These are phyloP conservation scores for Amphiprion ocellaris DNA, from an alignment of 2,113 vertebrate genomes.

Conservation along the genomic window DNA sequence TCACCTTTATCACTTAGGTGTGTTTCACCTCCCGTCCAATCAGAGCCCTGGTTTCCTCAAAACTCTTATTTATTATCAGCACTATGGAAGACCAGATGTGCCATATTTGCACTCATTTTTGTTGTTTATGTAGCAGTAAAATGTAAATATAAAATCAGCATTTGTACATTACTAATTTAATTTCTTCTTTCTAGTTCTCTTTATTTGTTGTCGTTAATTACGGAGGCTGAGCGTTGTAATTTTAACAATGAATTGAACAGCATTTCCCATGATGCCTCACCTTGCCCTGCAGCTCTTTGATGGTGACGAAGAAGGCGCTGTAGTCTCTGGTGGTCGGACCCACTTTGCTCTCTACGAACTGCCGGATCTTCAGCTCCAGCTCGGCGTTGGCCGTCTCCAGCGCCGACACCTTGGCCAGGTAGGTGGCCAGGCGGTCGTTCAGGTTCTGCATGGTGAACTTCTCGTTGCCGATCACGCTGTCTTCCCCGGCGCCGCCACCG, in stretches of 20 bases:
- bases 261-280: conserved; percentile 52
- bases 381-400: conserved; percentile 79
- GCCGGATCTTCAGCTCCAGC: conserved; percentile 83
- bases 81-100: too few relatives aligned
- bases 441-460: conserved; percentile 86
- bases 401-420: conserved; percentile 78
- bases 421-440: conserved; percentile 62
- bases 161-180: too few relatives aligned
- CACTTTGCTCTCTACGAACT: conserved; percentile 75
- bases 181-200: too few relatives aligned
- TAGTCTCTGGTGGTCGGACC: conserved; percentile 55
- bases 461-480: conserved; percentile 68
- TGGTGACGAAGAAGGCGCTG: conserved; percentile 54
- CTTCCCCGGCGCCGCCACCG: background rate
- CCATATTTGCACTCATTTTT: too few relatives aligned
- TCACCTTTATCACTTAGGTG: too few relatives aligned
- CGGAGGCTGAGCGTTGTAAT: too few relatives aligned
- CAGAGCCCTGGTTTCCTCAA: too few relatives aligned
- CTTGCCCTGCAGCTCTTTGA: conserved; percentile 77
- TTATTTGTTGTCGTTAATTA: too few relatives aligned
- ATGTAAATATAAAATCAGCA: too few relatives aligned
- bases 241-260: background rate
- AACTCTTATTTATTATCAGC: too few relatives aligned
- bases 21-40: too few relatives aligned
- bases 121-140: too few relatives aligned